Base-by-base conservation (phyloP, 2,113 vertebrate species). In the Eidolon helvum region DNA sequence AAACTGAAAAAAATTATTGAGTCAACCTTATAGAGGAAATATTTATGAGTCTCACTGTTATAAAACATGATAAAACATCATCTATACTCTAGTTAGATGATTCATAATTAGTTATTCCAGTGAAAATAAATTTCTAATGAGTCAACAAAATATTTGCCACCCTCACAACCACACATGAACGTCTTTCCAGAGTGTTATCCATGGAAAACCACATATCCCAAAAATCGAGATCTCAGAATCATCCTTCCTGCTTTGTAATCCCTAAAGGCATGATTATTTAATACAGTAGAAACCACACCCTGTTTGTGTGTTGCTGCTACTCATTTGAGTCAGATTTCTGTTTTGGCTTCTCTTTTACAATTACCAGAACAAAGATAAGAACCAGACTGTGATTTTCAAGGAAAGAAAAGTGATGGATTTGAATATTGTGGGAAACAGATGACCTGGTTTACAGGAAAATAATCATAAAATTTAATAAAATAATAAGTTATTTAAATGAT, bases 261-360 rank as follows among this genome's bases (percentile, higher is more conserved):
- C 61, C 91, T 50, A 30, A 66, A 86, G 82, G 85, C 85, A 84
- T 9, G 26, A 82, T 94, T 91, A 89, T 82, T 89, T 97, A 84
- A 50, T 65, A 14, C 15, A 68, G 33, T 7, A 94, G 89, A 94
- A 97, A 91, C 94, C 84, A 92, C 92, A 24, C 78, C 68, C 61
- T 92, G 59, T 94, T 92, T 61, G 45, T 89, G 48, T 55, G 77
- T 66, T 84, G 61, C 18, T 94, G 15, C 21, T 80, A 63, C 66
- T 97, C 15, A 28, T 2, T 68, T 33, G 14, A 77, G 40, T 84
- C 28, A 6, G 5, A 82, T 61, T 63, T 87, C 33, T 69, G 30
- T 40, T 84, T 57, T 85, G 50, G 3, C 55, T 92, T 66, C 57
- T 72, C 14, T 48, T 50, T 50, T 79, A 11, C 0, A 48, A 8